Base-by-base conservation (phyloP, 2,797 vertebrate genomes). In the Sebastes wilsoni region DNA sequence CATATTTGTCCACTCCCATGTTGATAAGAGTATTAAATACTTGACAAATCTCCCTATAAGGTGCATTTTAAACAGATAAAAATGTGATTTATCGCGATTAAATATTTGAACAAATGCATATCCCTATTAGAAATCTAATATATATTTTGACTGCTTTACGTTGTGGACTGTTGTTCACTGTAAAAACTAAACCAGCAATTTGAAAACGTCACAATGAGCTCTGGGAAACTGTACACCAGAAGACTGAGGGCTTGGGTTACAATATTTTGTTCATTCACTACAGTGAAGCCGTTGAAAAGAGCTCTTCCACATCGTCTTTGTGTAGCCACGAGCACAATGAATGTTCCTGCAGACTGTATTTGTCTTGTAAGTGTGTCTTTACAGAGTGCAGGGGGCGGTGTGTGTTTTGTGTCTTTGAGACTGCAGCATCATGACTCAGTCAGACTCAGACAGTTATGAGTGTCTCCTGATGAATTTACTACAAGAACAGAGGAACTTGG, bases 401-500 rank as follows among this genome's bases (percentile, higher is more conserved):
- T 73, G 82, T 75, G 86, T 73, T 90, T 82, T 65, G 67, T 87
- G 72, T 79, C 74, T 42, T 22, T 18, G 58, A 38, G 73, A 27
- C 71, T 5, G 59, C 62, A 56, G 71, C 52, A 2, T 67, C 74
- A 66, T 70, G 79, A 84, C 49, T 76, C 76, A 58, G 69, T 59
- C 68, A 3, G 54, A 67, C 76, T 60, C 28, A 4, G 74, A 80
- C 80, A 72, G 72, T 30, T 67, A 9, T 38, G 77, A 86, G 84
- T 59, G 75, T 84, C 14, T 30, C 46, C 32, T 81, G 81, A 82
- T 85, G 77, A 86, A 75, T 89, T 77, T 30, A 64, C 72, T 34
- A 9, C 20, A 16, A 22, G 60, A 83, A 62, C 64, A 72, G 71
- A 78, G 80, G 66, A 74, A 87, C 71, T 67, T 4, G 9, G 72